These are phyloP conservation scores for Schizotus pectinicornis DNA, from an alignment of 2,888 invertebrate genomes.

Conservation along the genomic window DNA sequence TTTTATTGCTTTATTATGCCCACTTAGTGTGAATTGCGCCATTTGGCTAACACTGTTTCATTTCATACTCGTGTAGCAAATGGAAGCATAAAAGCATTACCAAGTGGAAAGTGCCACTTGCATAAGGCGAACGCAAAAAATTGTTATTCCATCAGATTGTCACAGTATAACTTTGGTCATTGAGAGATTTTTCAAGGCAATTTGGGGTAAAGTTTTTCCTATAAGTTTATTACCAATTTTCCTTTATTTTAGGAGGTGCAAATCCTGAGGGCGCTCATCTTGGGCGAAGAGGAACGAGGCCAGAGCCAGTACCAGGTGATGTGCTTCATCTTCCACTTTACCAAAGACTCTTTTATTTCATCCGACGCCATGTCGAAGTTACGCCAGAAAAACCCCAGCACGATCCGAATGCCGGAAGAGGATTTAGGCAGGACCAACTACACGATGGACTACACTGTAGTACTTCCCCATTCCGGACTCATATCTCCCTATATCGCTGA, in stretches of 20 bases:
- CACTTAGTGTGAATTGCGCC: neutral
- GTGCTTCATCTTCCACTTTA: constrained; percentile 90
- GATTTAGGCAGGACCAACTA: constrained; percentile 84
- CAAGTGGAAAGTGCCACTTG: too few relatives aligned
- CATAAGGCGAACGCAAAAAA: too few relatives aligned
- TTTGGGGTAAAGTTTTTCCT: too few relatives aligned
- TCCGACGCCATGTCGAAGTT: constrained; percentile 97
- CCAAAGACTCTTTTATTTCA: constrained; percentile 92
- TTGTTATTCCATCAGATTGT: too few relatives aligned
- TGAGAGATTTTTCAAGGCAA: neutral
- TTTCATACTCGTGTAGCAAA: too few relatives aligned
- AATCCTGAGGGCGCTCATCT: constrained; percentile 84
- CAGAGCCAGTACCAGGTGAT: constrained; percentile 88
- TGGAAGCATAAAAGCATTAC: too few relatives aligned
- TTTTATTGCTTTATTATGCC: constrained; percentile 8
- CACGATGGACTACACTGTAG: constrained; percentile 83
- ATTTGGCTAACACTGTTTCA: too few relatives aligned
- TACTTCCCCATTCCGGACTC: constrained; percentile 69
- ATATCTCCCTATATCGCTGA: constrained; percentile 77
- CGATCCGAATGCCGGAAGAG: constrained; percentile 81
- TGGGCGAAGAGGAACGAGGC: constrained; percentile 92
- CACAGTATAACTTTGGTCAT: neutral
- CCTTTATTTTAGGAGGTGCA: constrained; percentile 78
- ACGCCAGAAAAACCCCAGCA: constrained; percentile 71
- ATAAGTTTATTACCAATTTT: neutral